These are phyloP conservation scores for Saguinus midas DNA, from an alignment of 2,113 vertebrate species.

Conservation along the genomic window DNA sequence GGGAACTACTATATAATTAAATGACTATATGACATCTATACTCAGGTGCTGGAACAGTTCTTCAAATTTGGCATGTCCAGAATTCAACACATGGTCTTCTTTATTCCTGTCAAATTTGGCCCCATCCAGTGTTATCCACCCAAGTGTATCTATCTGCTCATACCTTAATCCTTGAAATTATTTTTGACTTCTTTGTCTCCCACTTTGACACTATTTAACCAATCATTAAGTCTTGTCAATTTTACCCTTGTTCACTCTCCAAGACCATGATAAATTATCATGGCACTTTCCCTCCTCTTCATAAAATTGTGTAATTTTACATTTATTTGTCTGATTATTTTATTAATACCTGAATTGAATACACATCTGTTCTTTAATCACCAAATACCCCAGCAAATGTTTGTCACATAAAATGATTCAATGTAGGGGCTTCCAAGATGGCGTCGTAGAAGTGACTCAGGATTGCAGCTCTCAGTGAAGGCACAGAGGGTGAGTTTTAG, in stretches of 20 bases:
- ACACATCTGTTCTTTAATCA: background rate
- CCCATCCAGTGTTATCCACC: background rate
- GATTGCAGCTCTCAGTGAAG: too few species aligned
- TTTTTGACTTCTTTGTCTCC: background rate
- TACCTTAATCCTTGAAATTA: background rate
- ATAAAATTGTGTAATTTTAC: background rate
- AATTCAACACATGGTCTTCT: background rate
- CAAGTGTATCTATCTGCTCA: background rate
- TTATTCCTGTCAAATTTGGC: background rate
- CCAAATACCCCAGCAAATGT: background rate
- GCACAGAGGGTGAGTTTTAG: too few species aligned
- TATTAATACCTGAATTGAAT: background rate
- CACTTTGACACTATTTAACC: background rate
- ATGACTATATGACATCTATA: background rate
- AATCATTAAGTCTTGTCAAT: background rate
- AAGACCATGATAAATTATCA: conserved; percentile 3
- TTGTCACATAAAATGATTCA: background rate
- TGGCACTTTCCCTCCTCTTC: background rate
- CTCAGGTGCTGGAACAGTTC: background rate
- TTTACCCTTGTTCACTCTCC: background rate
- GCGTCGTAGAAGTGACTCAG: too few species aligned
- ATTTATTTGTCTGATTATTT: background rate
- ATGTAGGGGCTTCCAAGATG: too few species aligned
- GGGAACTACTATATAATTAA: background rate
- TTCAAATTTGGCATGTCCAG: background rate